phyloP scores from a whole-genome alignment of 2,797 vertebrate species.

The Valencia hispanica region DNA sequence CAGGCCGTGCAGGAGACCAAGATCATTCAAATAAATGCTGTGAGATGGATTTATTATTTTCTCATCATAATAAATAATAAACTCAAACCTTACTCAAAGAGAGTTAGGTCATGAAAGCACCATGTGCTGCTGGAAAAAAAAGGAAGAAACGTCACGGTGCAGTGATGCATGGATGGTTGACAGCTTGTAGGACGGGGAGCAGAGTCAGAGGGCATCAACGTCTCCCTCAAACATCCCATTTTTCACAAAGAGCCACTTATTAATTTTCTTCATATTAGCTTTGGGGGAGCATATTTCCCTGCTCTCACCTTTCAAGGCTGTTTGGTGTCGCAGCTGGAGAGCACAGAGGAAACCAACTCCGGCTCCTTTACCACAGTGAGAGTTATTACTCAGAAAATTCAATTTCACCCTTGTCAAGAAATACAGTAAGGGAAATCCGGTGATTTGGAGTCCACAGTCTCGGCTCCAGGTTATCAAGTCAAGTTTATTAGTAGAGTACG shows the following conservation, averaged over 20 bases:
- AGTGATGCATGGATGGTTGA: slow-evolving; percentile 38
- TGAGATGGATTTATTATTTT: too few species aligned
- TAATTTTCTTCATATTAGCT: slow-evolving; percentile 25
- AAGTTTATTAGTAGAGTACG: not conserved
- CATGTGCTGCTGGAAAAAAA: slow-evolving; percentile 17
- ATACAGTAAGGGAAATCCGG: slow-evolving; percentile 17
- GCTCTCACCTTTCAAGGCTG: slow-evolving; percentile 16
- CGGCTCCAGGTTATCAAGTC: not conserved
- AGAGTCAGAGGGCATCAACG: slow-evolving; percentile 28
- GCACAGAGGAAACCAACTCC: slow-evolving; percentile 1
- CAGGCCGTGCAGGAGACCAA: too few species aligned
- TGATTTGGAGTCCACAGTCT: not conserved
- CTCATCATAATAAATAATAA: too few species aligned
- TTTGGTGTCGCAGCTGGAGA: slow-evolving; percentile 1
- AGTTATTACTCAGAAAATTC: slow-evolving; percentile 47
- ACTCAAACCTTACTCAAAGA: not conserved
- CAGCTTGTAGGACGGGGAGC: slow-evolving; percentile 45
- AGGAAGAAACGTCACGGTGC: slow-evolving; percentile 25
- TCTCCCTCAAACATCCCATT: slow-evolving; percentile 28
- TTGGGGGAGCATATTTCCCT: slow-evolving; percentile 26
- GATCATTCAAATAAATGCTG: too few species aligned
- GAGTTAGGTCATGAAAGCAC: slow-evolving; percentile 11
- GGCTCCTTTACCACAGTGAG: slow-evolving; percentile 20
- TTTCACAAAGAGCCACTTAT: slow-evolving; percentile 24
- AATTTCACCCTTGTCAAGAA: slow-evolving; percentile 51